These are phyloP conservation scores for Conger conger DNA, from an alignment of 2,113 vertebrate species.

Conservation along the genomic window DNA sequence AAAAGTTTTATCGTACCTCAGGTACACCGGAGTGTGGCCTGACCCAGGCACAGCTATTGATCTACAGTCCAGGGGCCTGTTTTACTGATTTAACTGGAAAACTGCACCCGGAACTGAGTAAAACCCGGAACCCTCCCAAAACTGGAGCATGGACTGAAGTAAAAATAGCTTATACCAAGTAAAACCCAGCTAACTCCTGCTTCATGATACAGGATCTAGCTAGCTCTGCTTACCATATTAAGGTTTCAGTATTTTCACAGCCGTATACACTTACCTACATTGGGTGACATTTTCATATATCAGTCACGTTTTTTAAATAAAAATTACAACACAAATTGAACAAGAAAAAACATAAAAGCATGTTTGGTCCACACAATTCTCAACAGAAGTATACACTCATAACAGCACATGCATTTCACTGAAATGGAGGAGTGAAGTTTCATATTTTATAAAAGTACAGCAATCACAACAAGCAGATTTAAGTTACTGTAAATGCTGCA, in stretches of 20 bases:
- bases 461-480: neutral
- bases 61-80: too few relatives aligned
- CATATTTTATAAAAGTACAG: neutral
- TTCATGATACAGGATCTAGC: too few relatives aligned
- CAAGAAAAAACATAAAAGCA: neutral
- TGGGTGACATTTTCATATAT: neutral
- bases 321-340: neutral
- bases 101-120: too few relatives aligned
- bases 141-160: too few relatives aligned
- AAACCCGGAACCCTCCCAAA: too few relatives aligned
- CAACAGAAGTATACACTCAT: neutral
- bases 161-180: too few relatives aligned
- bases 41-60: neutral
- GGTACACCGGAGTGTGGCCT: neutral
- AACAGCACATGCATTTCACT: neutral
- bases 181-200: too few relatives aligned
- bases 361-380: neutral
- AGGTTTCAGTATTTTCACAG: too few relatives aligned
- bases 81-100: too few relatives aligned
- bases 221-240: too few relatives aligned
- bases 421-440: neutral
- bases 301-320: neutral
- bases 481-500: neutral
- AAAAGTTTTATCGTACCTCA: too few relatives aligned
- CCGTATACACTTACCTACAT: too few relatives aligned